Evolutionary conservation across 2,888 invertebrate genomes (phyloP).

Genomic region (Eilema sororculum): DNA sequence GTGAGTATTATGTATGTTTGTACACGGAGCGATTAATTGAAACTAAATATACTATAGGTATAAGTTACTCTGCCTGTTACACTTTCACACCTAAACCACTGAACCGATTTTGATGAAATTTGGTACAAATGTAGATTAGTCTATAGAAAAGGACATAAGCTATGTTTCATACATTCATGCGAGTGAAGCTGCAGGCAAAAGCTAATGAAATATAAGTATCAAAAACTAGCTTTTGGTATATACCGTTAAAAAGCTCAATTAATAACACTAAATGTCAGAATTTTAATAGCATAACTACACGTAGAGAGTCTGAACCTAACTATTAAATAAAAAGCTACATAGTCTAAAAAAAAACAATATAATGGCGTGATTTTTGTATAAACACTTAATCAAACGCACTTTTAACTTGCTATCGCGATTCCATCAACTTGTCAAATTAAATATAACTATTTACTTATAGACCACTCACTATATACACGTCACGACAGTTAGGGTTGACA

Average conservation of each 20-base stretch:
- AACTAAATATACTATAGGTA: no score
- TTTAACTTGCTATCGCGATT: background rate
- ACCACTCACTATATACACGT: background rate
- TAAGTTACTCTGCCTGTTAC: no score
- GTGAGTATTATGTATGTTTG: no score
- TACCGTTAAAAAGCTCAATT: background rate
- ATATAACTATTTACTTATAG: conserved; percentile 17
- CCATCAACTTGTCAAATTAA: conserved; percentile 13
- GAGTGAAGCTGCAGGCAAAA: no score
- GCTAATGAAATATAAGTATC: background rate
- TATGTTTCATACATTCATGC: no score
- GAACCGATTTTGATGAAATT: no score
- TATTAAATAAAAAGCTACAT: background rate
- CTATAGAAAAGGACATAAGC: no score
- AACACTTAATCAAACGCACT: background rate
- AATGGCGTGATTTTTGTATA: background rate
- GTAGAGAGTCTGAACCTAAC: background rate
- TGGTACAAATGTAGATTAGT: no score
- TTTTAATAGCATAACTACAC: background rate
- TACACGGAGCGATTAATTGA: no score
- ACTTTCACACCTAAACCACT: no score
- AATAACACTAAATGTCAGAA: background rate
- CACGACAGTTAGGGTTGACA: background rate
- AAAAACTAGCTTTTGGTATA: background rate
- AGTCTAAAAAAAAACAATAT: background rate